These are phyloP conservation scores for Drosophila baimaii DNA, from an alignment of 1,140 invertebrate genomes.

Conservation along the genomic window DNA sequence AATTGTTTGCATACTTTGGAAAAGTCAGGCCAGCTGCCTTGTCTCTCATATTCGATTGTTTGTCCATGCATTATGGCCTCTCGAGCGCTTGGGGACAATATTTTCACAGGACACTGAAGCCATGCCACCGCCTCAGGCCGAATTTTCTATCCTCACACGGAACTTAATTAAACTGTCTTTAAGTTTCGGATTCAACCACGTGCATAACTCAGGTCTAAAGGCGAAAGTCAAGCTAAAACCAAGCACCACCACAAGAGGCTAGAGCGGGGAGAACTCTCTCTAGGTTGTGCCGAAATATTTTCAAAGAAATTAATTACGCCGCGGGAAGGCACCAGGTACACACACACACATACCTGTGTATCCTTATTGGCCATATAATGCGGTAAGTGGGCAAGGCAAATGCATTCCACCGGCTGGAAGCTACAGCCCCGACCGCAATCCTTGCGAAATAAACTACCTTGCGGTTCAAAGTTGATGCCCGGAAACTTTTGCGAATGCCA, in stretches of 20 bases:
- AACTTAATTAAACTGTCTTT: conserved; percentile 70
- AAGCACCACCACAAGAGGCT: conserved; percentile 40
- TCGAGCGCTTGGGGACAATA: conserved; percentile 43
- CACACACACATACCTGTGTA: conserved; percentile 54
- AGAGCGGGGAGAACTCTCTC: neutral
- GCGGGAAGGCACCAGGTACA: neutral
- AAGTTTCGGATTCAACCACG: conserved; percentile 57
- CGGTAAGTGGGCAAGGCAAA: conserved; percentile 51
- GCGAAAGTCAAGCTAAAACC: conserved; percentile 42
- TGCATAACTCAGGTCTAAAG: conserved; percentile 69
- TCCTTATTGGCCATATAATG: conserved; percentile 74
- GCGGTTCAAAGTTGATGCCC: conserved; percentile 80
- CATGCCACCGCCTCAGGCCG: neutral
- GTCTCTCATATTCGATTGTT: conserved; percentile 55
- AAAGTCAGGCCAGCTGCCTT: conserved; percentile 36
- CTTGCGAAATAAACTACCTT: conserved; percentile 77
- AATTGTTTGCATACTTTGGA: conserved; percentile 66
- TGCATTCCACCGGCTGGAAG: conserved; percentile 60
- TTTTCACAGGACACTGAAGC: conserved; percentile 37
- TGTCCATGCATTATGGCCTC: conserved; percentile 57
- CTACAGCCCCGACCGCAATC: conserved; percentile 55
- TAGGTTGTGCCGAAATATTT: conserved; percentile 60
- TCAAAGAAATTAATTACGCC: conserved; percentile 74
- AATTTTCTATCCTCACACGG: neutral
- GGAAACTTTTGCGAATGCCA: conserved; percentile 71